Conservation (phyloP, 2,113 vertebrate genomes). For the Scopus umbretta region DNA sequence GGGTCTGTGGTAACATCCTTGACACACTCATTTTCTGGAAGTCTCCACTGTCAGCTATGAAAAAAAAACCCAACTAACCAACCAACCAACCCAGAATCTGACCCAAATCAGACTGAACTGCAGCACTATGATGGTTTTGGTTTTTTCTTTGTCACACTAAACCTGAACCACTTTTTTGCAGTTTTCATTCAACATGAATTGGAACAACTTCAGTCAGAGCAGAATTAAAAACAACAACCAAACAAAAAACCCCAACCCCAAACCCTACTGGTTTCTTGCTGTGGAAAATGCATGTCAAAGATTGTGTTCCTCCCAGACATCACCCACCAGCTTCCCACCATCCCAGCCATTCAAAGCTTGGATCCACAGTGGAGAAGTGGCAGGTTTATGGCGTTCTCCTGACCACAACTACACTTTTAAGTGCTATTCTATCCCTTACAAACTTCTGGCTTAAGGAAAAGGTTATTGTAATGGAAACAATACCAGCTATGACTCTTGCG, state of each 20-base stretch:
- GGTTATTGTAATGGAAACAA: background rate
- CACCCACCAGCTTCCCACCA: background rate
- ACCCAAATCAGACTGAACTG: background rate
- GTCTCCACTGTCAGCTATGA: background rate
- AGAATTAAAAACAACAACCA: no score
- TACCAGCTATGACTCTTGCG: rapidly evolving
- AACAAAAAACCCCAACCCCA: no score
- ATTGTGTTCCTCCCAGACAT: background rate
- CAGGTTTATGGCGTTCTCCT: background rate
- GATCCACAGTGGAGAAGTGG: no score
- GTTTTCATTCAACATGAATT: background rate
- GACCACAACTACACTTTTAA: background rate
- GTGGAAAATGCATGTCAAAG: background rate
- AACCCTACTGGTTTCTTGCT: background rate
- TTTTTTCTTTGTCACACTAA: background rate
- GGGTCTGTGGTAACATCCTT: no score
- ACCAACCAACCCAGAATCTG: background rate
- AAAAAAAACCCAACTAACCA: background rate
- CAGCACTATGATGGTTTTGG: no score
- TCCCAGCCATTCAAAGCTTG: background rate
- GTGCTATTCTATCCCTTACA: background rate
- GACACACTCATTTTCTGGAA: rapidly evolving
- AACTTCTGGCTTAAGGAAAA: background rate
- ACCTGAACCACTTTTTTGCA: background rate
- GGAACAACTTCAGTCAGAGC: background rate